A percentile compares a stretch with the other conserved stretches of the same genome.
phyloP scores from a whole-genome alignment of 1,140 invertebrate genomes.

The Lucilia sericata region DNA sequence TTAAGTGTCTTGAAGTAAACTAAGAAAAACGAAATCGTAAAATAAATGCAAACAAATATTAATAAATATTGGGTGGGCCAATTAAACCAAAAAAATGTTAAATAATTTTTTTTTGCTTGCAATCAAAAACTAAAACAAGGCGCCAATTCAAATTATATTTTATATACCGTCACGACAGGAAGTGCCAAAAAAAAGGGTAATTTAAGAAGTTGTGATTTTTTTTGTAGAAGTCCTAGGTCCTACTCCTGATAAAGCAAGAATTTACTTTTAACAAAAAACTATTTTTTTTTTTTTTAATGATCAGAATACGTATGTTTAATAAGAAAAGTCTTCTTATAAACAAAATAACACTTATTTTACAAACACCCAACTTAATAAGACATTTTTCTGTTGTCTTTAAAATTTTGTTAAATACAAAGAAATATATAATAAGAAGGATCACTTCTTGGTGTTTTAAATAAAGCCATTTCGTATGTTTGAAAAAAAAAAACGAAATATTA shows the following conservation, averaged over 20 bases:
- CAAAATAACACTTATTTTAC: background rate
- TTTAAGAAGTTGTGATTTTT: background rate
- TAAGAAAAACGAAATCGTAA: background rate
- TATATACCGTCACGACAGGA: conserved; percentile 31
- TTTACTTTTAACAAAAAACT: no score
- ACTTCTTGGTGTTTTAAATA: conserved; percentile 28
- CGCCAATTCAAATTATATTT: conserved; percentile 41
- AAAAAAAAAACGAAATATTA: conserved; percentile 14
- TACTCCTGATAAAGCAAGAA: no score
- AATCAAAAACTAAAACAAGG: conserved; percentile 29
- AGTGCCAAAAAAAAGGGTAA: background rate
- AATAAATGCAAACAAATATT: conserved; percentile 6
- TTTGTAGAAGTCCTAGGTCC: no score
- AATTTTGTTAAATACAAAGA: background rate
- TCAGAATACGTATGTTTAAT: no score
- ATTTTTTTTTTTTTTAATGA: no score
- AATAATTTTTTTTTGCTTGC: background rate
- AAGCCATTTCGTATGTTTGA: conserved; percentile 35
- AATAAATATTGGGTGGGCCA: conserved; percentile 36
- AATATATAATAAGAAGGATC: background rate
- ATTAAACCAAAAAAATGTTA: conserved; percentile 19
- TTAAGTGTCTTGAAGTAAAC: background rate
- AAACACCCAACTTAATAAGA: background rate
- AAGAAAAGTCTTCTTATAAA: no score
- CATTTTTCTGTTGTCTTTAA: no score